Evolutionary conservation across 2,888 invertebrate species (phyloP).

Genomic region (Habroteleia sp.): DNA sequence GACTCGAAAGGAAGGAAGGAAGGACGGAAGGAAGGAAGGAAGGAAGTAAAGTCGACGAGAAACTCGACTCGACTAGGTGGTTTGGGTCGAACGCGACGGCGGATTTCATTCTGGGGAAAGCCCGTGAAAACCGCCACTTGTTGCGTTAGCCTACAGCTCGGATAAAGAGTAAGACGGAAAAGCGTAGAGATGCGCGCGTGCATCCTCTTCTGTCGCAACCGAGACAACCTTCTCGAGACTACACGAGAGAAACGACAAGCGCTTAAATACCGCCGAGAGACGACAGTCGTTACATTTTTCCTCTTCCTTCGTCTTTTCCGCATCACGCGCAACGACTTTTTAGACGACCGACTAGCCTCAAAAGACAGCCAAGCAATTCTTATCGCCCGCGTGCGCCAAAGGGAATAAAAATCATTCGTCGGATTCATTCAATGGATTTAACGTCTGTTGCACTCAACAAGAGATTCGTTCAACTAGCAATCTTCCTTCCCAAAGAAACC

Average conservation of each 20-base stretch:
- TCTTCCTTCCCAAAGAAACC: neutral
- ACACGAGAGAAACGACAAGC: constrained; percentile 41
- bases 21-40: constrained; percentile 54
- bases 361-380: constrained; percentile 43
- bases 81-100: constrained; percentile 64
- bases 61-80: constrained; percentile 46
- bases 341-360: constrained; percentile 30
- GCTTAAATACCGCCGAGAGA: constrained; percentile 56
- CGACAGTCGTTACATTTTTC: constrained; percentile 62
- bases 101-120: constrained; percentile 80
- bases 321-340: constrained; percentile 36
- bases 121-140: constrained; percentile 81
- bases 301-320: constrained; percentile 55
- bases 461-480: constrained; percentile 8
- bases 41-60: constrained; percentile 67
- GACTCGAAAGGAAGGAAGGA: constrained; percentile 65
- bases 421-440: constrained; percentile 30
- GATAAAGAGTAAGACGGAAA: constrained; percentile 41
- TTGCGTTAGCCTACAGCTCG: constrained; percentile 75
- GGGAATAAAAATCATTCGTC: constrained; percentile 43
- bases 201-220: constrained; percentile 36
- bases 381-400: constrained; percentile 21
- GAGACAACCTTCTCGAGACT: constrained; percentile 42
- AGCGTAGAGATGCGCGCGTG: constrained; percentile 24
- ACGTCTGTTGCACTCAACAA: constrained; percentile 11